Conservation (phyloP, 2,888 invertebrate genomes). For the Phragmatobia fuliginosa region DNA sequence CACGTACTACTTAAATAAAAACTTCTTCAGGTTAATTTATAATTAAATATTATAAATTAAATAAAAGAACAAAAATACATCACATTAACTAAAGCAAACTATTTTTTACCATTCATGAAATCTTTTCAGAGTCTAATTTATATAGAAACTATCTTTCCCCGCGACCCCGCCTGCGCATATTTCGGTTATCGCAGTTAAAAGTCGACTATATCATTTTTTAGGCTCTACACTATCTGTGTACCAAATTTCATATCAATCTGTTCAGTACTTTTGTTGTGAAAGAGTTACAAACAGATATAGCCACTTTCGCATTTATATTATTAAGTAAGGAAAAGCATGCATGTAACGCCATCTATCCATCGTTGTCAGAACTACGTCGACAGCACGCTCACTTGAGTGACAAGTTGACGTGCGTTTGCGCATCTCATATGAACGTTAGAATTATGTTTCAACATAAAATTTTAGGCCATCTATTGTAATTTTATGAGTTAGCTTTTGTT, state of each 20-base stretch:
- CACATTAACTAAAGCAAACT: neutral
- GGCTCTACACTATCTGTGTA: too few species aligned
- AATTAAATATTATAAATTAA: too few species aligned
- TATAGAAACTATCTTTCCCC: too few species aligned
- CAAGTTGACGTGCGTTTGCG: constrained; percentile 56
- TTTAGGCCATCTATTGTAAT: neutral
- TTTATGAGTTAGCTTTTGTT: neutral
- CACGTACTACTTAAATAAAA: neutral
- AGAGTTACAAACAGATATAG: too few species aligned
- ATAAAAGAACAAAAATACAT: neutral
- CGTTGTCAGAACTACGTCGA: constrained; percentile 56
- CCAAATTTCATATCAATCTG: too few species aligned
- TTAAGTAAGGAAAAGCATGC: constrained; percentile 55
- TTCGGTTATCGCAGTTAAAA: too few species aligned
- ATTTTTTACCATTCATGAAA: neutral
- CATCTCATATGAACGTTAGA: constrained; percentile 37
- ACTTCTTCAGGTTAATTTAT: too few species aligned
- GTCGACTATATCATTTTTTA: too few species aligned
- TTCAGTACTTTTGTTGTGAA: too few species aligned
- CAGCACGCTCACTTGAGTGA: constrained; percentile 55
- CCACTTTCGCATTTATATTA: too few species aligned
- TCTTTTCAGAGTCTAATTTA: neutral
- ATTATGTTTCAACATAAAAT: neutral
- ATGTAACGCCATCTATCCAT: constrained; percentile 68
- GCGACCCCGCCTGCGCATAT: too few species aligned